Evolutionary conservation across 2,113 vertebrate species (phyloP), one percentile per base, ranked within the genome.

Genomic region (Pangasianodon gigas): DNA sequence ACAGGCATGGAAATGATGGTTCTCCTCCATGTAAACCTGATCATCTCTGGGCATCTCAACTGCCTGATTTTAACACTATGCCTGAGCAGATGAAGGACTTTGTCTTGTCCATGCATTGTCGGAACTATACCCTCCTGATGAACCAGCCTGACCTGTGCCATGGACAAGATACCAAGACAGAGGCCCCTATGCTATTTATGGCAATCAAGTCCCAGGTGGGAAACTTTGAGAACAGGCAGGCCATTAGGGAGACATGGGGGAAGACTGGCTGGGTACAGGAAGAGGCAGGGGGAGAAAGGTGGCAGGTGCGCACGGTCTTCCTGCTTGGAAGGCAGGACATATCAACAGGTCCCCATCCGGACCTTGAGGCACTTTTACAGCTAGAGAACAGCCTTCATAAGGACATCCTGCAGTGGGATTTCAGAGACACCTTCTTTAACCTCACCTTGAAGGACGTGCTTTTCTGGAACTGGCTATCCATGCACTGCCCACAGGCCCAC

Each of bases 221-320:
- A 14, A 96, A 96, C 93, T 97, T 97, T 91, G 95, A 96, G 91
- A 96, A 95, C 90, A 94, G 96, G 29, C 96, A 97, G 93, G 96
- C 96, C 80, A 97, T 97, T 56, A 95, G 96, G 14, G 95, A 97
- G 92, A 96, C 96, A 0, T 97, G 96, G 96, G 96, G 96, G 2
- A 92, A 41, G 84, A 94, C 93, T 1, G 96, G 96, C 19, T 58
- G 90, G 65, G 91, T 95, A 54, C 71, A 21, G 18, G 94, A 94
- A 16, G 93, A 93, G 32, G 71, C 41, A 0, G 89, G 84, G 2
- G 91, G 89, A 32, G 91, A 81, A 89, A 88, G 83, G 0, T 92
- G 92, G 90, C 82, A 94, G 16, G 94, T 96, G 51, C 94, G 91
- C 0, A 96, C 94, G 0, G 92, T 96, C 81, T 97, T 97, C 82